phyloP scores from a whole-genome alignment of 2,888 invertebrate species.

The Drosophila barbarae region DNA sequence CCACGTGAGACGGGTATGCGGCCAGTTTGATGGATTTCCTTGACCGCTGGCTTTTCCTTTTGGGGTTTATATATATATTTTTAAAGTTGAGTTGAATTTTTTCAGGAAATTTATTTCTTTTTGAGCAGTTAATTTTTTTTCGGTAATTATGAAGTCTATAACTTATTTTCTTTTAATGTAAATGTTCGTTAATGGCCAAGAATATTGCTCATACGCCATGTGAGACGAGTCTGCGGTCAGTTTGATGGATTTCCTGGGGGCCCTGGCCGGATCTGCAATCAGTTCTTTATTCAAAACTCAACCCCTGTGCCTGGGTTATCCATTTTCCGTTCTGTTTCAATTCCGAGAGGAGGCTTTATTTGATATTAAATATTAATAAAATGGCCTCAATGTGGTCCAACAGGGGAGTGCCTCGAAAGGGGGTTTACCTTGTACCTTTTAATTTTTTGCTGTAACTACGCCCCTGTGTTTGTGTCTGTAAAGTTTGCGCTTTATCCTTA shows the following conservation, averaged over 20 bases:
- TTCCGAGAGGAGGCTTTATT: constrained; percentile 57
- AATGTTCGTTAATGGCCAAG: constrained; percentile 40
- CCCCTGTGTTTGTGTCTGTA: constrained; percentile 55
- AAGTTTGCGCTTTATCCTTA: constrained; percentile 72
- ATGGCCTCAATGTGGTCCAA: constrained; percentile 71
- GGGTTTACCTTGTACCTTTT: constrained; percentile 21
- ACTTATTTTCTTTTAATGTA: constrained; percentile 3
- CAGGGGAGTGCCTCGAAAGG: constrained; percentile 5
- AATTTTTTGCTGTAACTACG: constrained; percentile 23
- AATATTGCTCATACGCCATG: constrained; percentile 50
- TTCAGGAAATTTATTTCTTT: background rate
- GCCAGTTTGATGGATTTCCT: constrained; percentile 67
- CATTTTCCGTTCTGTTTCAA: constrained; percentile 55
- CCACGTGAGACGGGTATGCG: constrained; percentile 33
- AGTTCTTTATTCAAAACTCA: constrained; percentile 65
- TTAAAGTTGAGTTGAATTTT: background rate
- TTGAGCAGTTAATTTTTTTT: background rate
- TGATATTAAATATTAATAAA: constrained; percentile 77
- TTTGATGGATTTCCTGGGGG: constrained; percentile 61
- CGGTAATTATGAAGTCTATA: background rate
- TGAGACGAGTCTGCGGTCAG: constrained; percentile 53
- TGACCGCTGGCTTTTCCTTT: constrained; percentile 9
- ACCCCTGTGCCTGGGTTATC: constrained; percentile 45
- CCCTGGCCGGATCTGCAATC: constrained; percentile 16
- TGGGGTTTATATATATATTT: constrained; percentile 11